These are phyloP conservation scores for Ichneumoninae sp. DNA, from an alignment of 2,888 invertebrate species.

Conservation along the genomic window DNA sequence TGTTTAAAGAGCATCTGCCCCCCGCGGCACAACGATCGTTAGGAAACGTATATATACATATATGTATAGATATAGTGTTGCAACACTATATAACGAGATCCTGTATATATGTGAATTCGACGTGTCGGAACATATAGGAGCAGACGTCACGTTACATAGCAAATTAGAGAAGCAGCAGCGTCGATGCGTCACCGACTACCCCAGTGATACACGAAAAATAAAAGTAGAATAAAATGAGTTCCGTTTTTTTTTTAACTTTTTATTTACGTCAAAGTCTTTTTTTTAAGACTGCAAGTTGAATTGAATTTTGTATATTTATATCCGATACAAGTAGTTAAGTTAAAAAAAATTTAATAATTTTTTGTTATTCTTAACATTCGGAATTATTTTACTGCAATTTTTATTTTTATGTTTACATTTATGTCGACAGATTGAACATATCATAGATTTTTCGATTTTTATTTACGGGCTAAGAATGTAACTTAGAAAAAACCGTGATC, in stretches of 20 bases:
- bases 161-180: constrained; percentile 65
- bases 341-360: too few relatives aligned
- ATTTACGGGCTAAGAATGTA: too few relatives aligned
- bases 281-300: too few relatives aligned
- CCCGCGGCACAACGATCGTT: constrained; percentile 62
- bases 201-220: constrained; percentile 35
- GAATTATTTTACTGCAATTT: too few relatives aligned
- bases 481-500: too few relatives aligned
- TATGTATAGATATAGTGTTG: not conserved
- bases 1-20: constrained; percentile 80
- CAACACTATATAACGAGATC: constrained; percentile 15
- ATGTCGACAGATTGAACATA: too few relatives aligned
- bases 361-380: too few relatives aligned
- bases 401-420: too few relatives aligned
- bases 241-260: not conserved
- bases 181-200: constrained; percentile 62
- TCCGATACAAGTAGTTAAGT: not conserved
- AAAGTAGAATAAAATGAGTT: not conserved
- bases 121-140: constrained; percentile 4
- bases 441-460: too few relatives aligned
- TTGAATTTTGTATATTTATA: not conserved
- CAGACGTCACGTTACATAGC: constrained; percentile 67
- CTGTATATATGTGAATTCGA: not conserved
- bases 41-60: constrained; percentile 13
- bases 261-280: not conserved